These are phyloP conservation scores for Myiozetetes cayanensis DNA, from an alignment of 2,113 vertebrate genomes.

Conservation along the genomic window DNA sequence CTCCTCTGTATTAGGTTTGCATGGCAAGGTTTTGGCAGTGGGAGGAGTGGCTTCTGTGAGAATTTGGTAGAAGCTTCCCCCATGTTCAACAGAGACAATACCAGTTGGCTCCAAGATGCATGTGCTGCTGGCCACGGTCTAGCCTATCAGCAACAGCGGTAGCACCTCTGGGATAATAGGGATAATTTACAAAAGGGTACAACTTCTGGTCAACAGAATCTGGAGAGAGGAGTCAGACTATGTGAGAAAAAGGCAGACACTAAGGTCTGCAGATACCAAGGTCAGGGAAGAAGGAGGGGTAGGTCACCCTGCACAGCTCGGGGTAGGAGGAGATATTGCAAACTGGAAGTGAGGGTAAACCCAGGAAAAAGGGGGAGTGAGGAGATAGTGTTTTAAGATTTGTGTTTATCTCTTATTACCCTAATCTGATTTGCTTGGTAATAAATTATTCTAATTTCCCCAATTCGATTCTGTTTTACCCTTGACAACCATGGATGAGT, in stretches of 20 bases:
- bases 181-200: not conserved
- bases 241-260: not conserved
- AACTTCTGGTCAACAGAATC: not conserved
- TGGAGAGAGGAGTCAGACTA: not conserved
- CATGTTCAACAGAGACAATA: not conserved
- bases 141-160: not conserved
- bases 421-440: not conserved
- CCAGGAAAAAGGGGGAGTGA: not conserved
- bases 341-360: not conserved
- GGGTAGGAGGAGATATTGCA: not conserved
- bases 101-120: not conserved
- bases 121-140: not conserved
- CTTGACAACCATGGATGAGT: too few relatives aligned
- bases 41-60: not conserved
- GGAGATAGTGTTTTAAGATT: not conserved
- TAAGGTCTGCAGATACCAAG: not conserved
- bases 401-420: not conserved
- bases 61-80: not conserved
- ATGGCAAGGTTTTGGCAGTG: not conserved
- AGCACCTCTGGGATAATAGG: not conserved
- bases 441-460: not conserved
- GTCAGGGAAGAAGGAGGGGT: not conserved
- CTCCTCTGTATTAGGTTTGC: not conserved
- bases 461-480: not conserved
- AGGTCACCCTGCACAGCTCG: not conserved